These are phyloP conservation scores for Megalops atlanticus DNA, from an alignment of 2,113 vertebrate genomes.

Conservation along the genomic window DNA sequence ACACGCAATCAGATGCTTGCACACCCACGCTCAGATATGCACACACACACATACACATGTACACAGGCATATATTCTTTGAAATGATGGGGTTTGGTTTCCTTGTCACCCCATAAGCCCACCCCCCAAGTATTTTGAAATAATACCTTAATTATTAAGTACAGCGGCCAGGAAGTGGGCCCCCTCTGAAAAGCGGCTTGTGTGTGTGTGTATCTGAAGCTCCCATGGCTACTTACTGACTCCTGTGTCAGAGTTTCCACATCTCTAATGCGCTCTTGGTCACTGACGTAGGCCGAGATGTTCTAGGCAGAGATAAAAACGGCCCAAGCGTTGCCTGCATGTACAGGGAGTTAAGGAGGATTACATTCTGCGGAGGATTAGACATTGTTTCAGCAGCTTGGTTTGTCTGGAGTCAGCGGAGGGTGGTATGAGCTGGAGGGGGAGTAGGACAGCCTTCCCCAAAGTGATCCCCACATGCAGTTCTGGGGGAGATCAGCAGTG, in stretches of 20 bases:
- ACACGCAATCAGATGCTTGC: not conserved
- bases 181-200: not conserved
- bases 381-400: conserved; percentile 58
- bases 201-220: not conserved
- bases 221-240: conserved; percentile 41
- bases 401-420: conserved; percentile 61
- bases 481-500: no score
- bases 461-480: no score
- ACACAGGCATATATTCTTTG: not conserved
- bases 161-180: not conserved
- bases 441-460: no score
- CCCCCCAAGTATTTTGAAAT: conserved; percentile 25
- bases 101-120: not conserved
- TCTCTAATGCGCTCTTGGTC: conserved; percentile 12
- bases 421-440: no score
- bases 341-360: conserved; percentile 70
- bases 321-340: conserved; percentile 71
- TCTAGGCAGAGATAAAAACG: conserved; percentile 75
- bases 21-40: not conserved
- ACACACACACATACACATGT: not conserved
- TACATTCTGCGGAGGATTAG: conserved; percentile 62
- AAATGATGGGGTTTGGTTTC: conserved; percentile 10
- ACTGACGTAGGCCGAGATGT: conserved; percentile 78
- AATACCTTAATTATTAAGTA: conserved; percentile 10
- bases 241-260: conserved; percentile 62